Conservation (phyloP, 2,888 invertebrate species). For the Pseudococcus viburni region DNA sequence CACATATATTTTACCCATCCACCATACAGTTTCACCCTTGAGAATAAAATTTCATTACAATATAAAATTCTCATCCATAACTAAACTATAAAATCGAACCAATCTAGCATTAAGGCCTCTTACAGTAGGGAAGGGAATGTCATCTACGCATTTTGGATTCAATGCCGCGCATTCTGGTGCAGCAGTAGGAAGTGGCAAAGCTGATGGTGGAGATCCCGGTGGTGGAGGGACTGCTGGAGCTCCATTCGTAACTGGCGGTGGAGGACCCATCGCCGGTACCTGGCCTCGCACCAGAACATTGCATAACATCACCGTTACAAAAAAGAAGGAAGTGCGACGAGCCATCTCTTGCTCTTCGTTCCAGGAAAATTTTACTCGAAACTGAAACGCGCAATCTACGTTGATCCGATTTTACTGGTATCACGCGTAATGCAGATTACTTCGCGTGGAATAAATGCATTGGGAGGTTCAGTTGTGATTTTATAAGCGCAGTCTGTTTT, state of each 20-base stretch:
- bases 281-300: not conserved
- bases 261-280: not conserved
- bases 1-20: not conserved
- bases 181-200: not conserved
- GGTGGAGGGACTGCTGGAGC: not conserved
- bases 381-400: not conserved
- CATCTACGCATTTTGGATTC: not conserved
- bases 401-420: not conserved
- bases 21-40: constrained; percentile 36
- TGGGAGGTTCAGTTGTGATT: not conserved
- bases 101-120: not conserved
- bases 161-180: not conserved
- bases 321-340: not conserved
- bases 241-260: not conserved
- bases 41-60: not conserved
- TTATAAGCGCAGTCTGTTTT: not conserved
- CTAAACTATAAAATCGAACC: too few relatives aligned
- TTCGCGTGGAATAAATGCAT: not conserved
- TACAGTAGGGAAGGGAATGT: not conserved
- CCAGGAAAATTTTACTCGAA: not conserved
- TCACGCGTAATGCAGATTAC: not conserved
- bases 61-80: too few relatives aligned
- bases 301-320: not conserved
- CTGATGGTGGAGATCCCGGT: not conserved
- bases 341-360: constrained; percentile 23